phyloP scores from a whole-genome alignment of 2,797 vertebrate species.

The Oreochromis grahami region DNA sequence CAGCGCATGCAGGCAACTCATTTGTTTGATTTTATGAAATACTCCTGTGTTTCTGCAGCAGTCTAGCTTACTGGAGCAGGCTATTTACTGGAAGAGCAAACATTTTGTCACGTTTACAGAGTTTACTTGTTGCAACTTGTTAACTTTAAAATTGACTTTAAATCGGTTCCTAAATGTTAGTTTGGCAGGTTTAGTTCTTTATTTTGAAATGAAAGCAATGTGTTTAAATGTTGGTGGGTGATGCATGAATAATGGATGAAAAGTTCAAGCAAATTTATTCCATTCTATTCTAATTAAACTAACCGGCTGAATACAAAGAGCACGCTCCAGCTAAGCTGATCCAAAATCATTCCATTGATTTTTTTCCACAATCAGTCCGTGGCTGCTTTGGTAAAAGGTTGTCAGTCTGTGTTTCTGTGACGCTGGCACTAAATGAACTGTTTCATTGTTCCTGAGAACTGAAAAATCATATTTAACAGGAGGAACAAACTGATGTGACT shows the following conservation, averaged over 20 bases:
- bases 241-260: constrained; percentile 58
- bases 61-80: background rate
- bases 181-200: constrained; percentile 22
- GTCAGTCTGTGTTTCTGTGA: background rate
- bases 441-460: background rate
- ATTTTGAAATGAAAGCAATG: constrained; percentile 46
- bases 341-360: constrained; percentile 53
- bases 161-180: constrained; percentile 18
- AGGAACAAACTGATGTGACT: background rate
- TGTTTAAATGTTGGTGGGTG: constrained; percentile 28
- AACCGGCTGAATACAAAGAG: constrained; percentile 47
- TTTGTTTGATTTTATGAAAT: constrained; percentile 33
- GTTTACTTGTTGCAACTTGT: background rate
- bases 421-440: background rate
- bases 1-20: constrained; percentile 11
- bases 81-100: background rate
- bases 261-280: constrained; percentile 60
- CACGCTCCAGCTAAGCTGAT: constrained; percentile 43
- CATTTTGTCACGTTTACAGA: background rate
- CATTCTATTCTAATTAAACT: constrained; percentile 58
- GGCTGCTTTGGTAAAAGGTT: constrained; percentile 23
- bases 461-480: background rate
- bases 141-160: background rate
- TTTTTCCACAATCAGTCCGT: constrained; percentile 35
- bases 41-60: background rate